Conservation (phyloP, 2,888 invertebrate species). For the Dendrolimus houi region DNA sequence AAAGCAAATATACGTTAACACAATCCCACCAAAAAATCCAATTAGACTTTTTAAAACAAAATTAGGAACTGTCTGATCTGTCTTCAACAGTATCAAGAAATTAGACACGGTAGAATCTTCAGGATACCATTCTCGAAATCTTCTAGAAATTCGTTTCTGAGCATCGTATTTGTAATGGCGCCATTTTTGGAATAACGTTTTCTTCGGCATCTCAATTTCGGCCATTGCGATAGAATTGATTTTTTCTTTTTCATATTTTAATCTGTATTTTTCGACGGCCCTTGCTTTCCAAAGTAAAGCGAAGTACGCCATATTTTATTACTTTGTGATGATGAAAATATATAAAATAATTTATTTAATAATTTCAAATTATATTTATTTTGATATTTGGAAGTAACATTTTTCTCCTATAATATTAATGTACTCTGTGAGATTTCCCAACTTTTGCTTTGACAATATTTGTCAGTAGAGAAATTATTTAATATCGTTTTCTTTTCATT, state of each 20-base stretch:
- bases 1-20: constrained; percentile 80
- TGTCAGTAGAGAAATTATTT: no score
- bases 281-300: constrained; percentile 74
- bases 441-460: no score
- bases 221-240: constrained; percentile 64
- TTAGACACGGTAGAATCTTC: constrained; percentile 49
- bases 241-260: constrained; percentile 75
- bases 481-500: no score
- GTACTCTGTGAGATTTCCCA: no score
- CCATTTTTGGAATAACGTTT: constrained; percentile 62
- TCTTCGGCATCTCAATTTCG: constrained; percentile 49
- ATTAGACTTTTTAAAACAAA: constrained; percentile 78
- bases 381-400: no score
- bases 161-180: constrained; percentile 54
- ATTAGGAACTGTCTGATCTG: constrained; percentile 71
- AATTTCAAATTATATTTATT: no score
- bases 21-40: constrained; percentile 80
- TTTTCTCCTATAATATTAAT: no score
- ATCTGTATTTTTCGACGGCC: constrained; percentile 63
- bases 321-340: no score
- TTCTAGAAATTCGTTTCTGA: constrained; percentile 47
- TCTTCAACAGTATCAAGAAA: constrained; percentile 43
- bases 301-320: constrained; percentile 68
- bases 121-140: constrained; percentile 46
- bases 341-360: no score